phyloP scores from a whole-genome alignment of 2,797 vertebrate species.

The Tapera naevia region DNA sequence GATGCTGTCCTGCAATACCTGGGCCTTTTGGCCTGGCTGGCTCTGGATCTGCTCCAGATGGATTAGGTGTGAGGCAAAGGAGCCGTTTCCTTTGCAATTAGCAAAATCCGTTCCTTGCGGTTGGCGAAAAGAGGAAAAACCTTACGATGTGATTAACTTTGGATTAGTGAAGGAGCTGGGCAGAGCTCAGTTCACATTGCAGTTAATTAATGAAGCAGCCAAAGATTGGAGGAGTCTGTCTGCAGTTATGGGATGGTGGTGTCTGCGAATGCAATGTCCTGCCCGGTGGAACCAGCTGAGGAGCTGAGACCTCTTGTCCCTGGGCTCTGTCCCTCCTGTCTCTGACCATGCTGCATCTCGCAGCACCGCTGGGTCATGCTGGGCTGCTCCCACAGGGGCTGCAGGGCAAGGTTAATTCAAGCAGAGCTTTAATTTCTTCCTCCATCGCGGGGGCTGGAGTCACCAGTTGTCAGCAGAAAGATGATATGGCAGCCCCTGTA shows the following conservation, averaged over 20 bases:
- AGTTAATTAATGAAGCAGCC: conserved; percentile 34
- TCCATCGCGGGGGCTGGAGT: background rate
- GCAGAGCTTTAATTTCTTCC: background rate
- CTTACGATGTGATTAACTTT: conserved; percentile 19
- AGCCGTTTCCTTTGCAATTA: conserved; percentile 23
- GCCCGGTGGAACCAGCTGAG: background rate
- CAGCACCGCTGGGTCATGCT: background rate
- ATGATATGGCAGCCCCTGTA: background rate
- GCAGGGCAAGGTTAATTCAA: background rate
- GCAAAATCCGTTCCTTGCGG: background rate
- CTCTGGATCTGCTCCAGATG: background rate
- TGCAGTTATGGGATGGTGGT: background rate
- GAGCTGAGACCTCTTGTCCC: background rate
- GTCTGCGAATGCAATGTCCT: background rate
- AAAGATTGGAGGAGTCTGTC: background rate
- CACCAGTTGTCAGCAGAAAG: background rate
- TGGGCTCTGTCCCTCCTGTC: background rate
- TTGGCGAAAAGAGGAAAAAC: background rate
- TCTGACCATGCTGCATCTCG: background rate
- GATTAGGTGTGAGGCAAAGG: background rate
- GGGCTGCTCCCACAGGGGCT: background rate
- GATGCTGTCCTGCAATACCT: background rate
- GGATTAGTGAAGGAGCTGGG: conserved; percentile 38
- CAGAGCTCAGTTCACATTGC: conserved; percentile 49
- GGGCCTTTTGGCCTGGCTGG: background rate